phyloP scores from a whole-genome alignment of 2,888 invertebrate species.

The Axea sp. region DNA sequence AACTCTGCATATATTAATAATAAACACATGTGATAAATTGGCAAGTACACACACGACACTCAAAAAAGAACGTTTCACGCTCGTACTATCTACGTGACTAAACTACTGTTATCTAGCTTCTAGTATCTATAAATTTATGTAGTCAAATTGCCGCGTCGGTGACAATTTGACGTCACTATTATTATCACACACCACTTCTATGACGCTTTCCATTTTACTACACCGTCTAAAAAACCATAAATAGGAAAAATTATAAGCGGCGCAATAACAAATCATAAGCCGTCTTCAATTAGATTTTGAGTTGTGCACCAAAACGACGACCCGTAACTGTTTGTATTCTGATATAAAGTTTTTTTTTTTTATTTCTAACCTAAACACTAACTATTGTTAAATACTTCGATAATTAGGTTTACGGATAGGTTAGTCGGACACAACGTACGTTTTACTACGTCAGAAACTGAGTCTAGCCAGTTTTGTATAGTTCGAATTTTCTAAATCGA shows the following conservation, averaged over 20 bases:
- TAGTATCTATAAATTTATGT: constrained; percentile 65
- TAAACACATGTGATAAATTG: constrained; percentile 58
- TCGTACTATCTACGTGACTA: constrained; percentile 74
- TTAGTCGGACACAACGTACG: constrained; percentile 67
- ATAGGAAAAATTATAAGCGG: constrained; percentile 56
- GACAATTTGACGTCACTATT: constrained; percentile 49
- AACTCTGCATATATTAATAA: constrained; percentile 55
- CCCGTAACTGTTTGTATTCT: constrained; percentile 54
- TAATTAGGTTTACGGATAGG: constrained; percentile 69
- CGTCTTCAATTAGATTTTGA: constrained; percentile 39
- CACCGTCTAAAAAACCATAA: constrained; percentile 67
- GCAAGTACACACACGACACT: constrained; percentile 65
- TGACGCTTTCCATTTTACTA: constrained; percentile 65
- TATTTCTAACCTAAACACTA: constrained; percentile 63
- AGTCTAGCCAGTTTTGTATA: constrained; percentile 71
- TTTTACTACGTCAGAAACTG: constrained; percentile 67
- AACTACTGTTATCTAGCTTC: constrained; percentile 69
- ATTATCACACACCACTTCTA: constrained; percentile 64
- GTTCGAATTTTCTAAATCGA: constrained; percentile 72
- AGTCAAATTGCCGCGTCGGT: constrained; percentile 61
- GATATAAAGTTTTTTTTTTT: constrained; percentile 40
- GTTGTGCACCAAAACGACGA: constrained; percentile 54
- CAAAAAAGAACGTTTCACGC: constrained; percentile 68
- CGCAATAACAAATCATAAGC: constrained; percentile 54
- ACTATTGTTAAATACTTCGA: constrained; percentile 66